These are phyloP conservation scores for Itoplectis maculator DNA, from an alignment of 2,888 invertebrate genomes.

Conservation along the genomic window DNA sequence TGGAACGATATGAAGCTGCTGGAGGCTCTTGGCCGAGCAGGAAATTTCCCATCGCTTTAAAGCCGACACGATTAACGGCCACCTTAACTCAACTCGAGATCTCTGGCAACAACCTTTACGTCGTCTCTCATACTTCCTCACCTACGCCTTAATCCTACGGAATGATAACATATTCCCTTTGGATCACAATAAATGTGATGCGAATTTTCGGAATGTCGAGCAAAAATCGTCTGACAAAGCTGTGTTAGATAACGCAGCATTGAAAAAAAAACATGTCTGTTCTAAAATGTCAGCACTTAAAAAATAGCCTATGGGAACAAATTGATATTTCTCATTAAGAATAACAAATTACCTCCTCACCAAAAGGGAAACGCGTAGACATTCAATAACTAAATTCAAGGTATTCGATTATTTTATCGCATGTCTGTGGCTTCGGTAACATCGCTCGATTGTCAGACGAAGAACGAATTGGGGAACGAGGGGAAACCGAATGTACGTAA, in stretches of 20 bases:
- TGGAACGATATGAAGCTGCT: not conserved
- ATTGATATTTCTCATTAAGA: no score
- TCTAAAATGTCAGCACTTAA: not conserved
- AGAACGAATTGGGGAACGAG: not conserved
- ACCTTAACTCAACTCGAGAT: conserved; percentile 29
- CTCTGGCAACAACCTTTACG: conserved; percentile 28
- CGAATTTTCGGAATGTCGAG: not conserved
- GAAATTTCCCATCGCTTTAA: conserved; percentile 35
- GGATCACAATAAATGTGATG: not conserved
- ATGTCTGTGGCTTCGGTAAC: conserved; percentile 7
- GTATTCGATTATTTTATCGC: not conserved
- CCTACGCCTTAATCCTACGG: conserved; percentile 27
- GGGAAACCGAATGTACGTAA: conserved; percentile 14
- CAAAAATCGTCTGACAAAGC: not conserved
- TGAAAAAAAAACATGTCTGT: not conserved
- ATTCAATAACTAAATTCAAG: conserved; percentile 5
- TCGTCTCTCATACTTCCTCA: conserved; percentile 17
- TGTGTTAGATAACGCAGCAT: not conserved
- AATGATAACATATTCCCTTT: conserved; percentile 31
- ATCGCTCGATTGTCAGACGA: not conserved
- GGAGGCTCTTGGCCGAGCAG: conserved; percentile 11
- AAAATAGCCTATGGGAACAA: no score
- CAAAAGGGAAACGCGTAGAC: not conserved
- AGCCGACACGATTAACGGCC: conserved; percentile 38
- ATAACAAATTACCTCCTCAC: conserved; percentile 9